phyloP scores from a whole-genome alignment of 2,797 vertebrate genomes.

The Rhincodon typus region DNA sequence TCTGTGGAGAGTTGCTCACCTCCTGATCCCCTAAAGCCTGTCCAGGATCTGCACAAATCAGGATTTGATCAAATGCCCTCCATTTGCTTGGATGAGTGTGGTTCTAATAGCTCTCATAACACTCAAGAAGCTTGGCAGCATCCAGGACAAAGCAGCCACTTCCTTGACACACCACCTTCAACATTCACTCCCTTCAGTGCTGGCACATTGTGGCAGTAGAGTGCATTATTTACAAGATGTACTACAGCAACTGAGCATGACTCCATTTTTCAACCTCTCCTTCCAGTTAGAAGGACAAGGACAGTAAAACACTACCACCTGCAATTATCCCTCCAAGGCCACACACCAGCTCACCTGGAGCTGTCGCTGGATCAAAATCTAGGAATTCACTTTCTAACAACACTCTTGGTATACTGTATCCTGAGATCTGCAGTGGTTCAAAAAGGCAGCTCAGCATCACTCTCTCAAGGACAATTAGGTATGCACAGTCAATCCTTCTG shows the following conservation, averaged over 20 bases:
- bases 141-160: background rate
- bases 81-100: background rate
- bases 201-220: no score
- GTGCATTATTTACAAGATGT: no score
- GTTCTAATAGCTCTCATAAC: background rate
- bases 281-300: background rate
- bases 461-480: background rate
- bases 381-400: background rate
- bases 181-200: background rate
- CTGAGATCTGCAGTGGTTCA: no score
- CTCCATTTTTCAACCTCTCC: background rate
- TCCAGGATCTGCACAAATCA: background rate
- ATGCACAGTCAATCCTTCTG: background rate
- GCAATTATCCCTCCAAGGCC: background rate
- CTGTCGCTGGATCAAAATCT: background rate
- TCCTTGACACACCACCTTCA: background rate
- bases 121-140: background rate
- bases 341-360: background rate
- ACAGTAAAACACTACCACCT: background rate
- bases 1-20: background rate
- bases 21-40: background rate
- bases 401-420: background rate
- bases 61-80: background rate
- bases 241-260: background rate
- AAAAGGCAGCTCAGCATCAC: background rate